phyloP scores from a whole-genome alignment of 1,140 invertebrate species.

The Palaemon carinicauda region DNA sequence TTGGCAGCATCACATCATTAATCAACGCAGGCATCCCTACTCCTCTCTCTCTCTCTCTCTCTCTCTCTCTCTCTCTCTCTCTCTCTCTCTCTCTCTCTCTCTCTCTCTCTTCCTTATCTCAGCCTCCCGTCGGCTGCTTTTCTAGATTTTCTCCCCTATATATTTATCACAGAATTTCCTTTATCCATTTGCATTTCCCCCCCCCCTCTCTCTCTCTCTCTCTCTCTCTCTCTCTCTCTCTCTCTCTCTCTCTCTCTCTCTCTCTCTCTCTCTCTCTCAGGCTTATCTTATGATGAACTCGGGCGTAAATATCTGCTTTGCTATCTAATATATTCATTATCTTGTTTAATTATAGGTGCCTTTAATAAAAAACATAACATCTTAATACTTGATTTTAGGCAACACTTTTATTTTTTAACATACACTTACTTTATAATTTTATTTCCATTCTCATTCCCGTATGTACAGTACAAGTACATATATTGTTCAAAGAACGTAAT shows the following conservation, averaged over 20 bases:
- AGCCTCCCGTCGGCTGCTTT: background rate
- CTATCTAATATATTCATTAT: no score
- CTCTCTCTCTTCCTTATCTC: background rate
- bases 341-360: no score
- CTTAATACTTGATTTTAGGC: no score
- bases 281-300: no score
- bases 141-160: background rate
- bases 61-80: background rate
- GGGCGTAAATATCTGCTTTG: no score
- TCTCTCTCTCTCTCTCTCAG: background rate
- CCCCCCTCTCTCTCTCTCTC: background rate
- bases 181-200: background rate
- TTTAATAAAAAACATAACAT: no score
- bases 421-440: no score
- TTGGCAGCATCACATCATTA: conserved; percentile 41
- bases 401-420: no score
- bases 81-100: background rate
- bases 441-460: no score
- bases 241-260: background rate
- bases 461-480: no score
- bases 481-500: no score
- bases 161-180: background rate
- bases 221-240: background rate
- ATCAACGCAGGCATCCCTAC: conserved; percentile 34
- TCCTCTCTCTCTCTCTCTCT: background rate